phyloP scores from a whole-genome alignment of 2,113 vertebrate species.

The Poicephalus meyeri region DNA sequence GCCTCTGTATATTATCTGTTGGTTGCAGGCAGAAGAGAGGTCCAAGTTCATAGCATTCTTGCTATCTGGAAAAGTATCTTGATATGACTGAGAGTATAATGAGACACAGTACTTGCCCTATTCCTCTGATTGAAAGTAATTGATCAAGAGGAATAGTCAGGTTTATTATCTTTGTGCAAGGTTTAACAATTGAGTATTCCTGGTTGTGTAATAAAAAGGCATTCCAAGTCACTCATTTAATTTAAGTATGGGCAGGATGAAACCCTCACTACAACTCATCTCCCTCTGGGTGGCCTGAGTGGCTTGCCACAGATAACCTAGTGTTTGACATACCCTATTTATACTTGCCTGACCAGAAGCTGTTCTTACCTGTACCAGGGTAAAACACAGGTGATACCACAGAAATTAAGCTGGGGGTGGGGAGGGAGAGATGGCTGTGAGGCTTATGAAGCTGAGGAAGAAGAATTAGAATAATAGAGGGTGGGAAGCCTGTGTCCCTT shows the following conservation, averaged over 20 bases:
- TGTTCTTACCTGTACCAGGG: neutral
- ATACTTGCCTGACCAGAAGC: neutral
- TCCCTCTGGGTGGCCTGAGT: neutral
- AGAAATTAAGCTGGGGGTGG: neutral
- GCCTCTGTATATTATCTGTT: neutral
- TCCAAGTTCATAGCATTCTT: neutral
- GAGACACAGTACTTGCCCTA: neutral
- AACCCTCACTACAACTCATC: neutral
- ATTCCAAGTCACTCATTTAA: neutral
- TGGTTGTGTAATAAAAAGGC: neutral
- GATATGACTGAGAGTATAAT: neutral
- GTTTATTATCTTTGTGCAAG: neutral
- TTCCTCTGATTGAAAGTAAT: neutral
- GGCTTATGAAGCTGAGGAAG: neutral
- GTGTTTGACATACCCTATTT: neutral
- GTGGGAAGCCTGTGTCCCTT: neutral
- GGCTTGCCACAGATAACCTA: neutral
- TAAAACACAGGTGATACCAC: neutral
- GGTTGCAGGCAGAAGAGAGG: neutral
- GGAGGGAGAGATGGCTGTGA: neutral
- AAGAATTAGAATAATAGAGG: neutral
- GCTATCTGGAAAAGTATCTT: neutral
- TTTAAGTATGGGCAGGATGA: neutral
- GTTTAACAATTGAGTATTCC: neutral
- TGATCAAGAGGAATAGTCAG: neutral